Base-by-base conservation (phyloP, 53 echinoderm and acorn worm genomes). In the Luidia sarsii region DNA sequence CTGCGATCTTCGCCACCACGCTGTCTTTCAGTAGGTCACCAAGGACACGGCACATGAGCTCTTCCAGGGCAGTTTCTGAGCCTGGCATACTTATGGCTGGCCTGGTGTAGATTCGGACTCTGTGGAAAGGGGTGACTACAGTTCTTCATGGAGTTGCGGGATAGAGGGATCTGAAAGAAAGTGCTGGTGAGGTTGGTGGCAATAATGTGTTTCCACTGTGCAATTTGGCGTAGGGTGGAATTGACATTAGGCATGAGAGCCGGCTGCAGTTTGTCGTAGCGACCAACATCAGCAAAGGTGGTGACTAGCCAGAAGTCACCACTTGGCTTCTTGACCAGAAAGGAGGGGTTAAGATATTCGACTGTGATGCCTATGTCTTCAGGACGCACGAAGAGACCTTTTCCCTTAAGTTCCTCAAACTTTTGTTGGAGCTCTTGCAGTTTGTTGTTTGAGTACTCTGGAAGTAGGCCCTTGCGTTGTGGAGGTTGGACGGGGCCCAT, bases 31-130 rank as follows among this genome's bases (percentile, higher is more conserved):
- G 51, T 7, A 31, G 53, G 22, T 70, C 52, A 14, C 53, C 52
- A 4, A 53, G 81, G 15, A 87, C 6, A 27, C 71, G 50, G 70
- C 87, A 81, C 53, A 81, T 80, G 29, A 87, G 81, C 29, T 87
- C 81, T 34, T 71, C 77, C 3, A 60, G 41, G 0, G 68, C 68
- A 1, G 81, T 81, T 29, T 87, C 87, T 14, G 87, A 87, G 27
- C 81, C 87, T 20, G 81, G 87, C 80, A 87, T 87, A 10, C 87
- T 81, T 64, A 81, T 70, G 33, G 86, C 67, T 14, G 72, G 77
- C 57, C 79, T 66, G 31, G 81, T 70, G 29, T 87, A 87, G 18
- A 86, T 81, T 0, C 87, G 34, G 39, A 77, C 48, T 22, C 85
- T 77, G 1, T 18, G 15, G 33, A 25, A 20, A 14, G 52, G 21